Evolutionary conservation across 2,797 vertebrate species (phyloP).

Genomic region (Leptodactylus fallax): DNA sequence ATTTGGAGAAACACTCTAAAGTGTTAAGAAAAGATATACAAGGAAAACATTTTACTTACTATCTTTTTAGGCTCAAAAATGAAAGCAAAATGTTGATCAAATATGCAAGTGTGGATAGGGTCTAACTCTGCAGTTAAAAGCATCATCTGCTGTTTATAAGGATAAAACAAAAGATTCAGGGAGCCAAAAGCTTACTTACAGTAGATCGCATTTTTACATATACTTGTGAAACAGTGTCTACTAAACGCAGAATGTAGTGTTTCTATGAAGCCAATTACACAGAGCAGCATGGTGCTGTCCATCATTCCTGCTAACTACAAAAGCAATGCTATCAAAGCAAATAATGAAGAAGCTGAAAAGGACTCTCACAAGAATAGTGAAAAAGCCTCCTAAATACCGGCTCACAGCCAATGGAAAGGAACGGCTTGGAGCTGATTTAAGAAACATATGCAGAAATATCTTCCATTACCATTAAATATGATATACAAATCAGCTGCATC

Average conservation of each 20-base stretch:
- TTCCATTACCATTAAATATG: neutral
- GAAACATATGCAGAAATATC: neutral
- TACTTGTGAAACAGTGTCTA: slow-evolving; percentile 73
- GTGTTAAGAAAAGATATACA: too few species aligned
- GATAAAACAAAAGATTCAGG: slow-evolving; percentile 56
- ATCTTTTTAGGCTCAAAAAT: too few species aligned
- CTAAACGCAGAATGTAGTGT: slow-evolving; percentile 42
- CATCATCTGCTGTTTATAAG: too few species aligned
- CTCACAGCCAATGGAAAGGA: slow-evolving; percentile 70
- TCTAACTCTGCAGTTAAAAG: too few species aligned
- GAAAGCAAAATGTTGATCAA: too few species aligned
- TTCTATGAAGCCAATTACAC: slow-evolving; percentile 77
- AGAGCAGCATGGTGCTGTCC: slow-evolving; percentile 79
- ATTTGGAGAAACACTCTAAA: too few species aligned
- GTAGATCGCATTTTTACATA: slow-evolving; percentile 67
- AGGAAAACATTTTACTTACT: too few species aligned
- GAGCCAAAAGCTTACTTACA: slow-evolving; percentile 64
- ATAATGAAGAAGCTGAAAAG: slow-evolving; percentile 73
- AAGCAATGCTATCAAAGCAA: slow-evolving; percentile 78
- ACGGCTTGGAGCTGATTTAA: slow-evolving; percentile 58
- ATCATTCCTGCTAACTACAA: slow-evolving; percentile 76
- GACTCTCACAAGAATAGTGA: slow-evolving; percentile 75
- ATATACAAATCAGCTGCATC: neutral
- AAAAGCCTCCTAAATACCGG: slow-evolving; percentile 36
- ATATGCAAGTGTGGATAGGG: too few species aligned